Base-by-base conservation (phyloP, 2,888 invertebrate species). In the Erebia aethiops region DNA sequence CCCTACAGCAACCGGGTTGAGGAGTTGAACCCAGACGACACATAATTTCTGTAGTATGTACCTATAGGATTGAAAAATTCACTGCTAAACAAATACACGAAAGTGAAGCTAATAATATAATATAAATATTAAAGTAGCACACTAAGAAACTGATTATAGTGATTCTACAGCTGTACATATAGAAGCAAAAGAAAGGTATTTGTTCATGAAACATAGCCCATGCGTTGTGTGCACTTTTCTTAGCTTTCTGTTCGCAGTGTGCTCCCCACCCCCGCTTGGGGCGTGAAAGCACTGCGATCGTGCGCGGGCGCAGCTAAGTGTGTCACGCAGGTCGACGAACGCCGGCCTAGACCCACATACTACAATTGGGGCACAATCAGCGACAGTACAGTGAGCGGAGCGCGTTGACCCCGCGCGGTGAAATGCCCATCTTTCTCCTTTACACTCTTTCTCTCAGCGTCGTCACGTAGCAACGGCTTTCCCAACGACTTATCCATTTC, bases 341-440 rank as follows among this genome's bases (percentile, higher is more conserved):
- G 93, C 91, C 92, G 94, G 92, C 94, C 94, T 94, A 94, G 94
- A 93, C 94, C 94, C 88, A 93, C 92, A 88, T 94, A 86, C 79
- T 80, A 84, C 89, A 93, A 93, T 93, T 92, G 91, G 93, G 92
- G 82, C 92, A 92, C 89, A 93, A 93, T 93, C 92, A 93, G 93
- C 89, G 93, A 94, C 89, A 93, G 93, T 93, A 90, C 84, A 86
- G 84, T 84, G 85, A 87, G 92, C 87, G 87, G 85, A 87, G 92
- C 87, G 87, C 92, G 85, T 89, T 91, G 92, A 93, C 92, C 92
- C 88, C 89, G 86, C 86, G 83, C 90, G 90, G 93, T 89, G 92
- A 93, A 93, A 92, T 92, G 91, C 87, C 86, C 90, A 90, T 90
- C 91, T 91, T 86, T 90, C 91, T 89, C 85, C 84, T 90, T 89